Base-by-base conservation (phyloP, 37 sponge, comb jelly and placozoan genomes). In the Oopsacas minuta region DNA sequence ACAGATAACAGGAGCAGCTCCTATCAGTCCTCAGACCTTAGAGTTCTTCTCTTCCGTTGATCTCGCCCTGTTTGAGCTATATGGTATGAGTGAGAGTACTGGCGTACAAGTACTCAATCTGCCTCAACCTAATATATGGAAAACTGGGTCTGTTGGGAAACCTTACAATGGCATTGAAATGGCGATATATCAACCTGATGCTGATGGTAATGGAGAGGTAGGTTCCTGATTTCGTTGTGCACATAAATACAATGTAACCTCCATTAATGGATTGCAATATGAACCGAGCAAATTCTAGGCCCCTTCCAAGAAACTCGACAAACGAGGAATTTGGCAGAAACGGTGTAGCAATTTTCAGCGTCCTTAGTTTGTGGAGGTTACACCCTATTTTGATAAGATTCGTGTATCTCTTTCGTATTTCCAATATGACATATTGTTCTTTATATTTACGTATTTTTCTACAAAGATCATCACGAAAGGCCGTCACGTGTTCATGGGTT, bases 401-500 rank as follows among this genome's bases (percentile, higher is more conserved):
- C n/a, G n/a, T n/a, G n/a, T n/a, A n/a, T n/a, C n/a, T n/a, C n/a
- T n/a, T n/a, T n/a, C n/a, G n/a, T n/a, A n/a, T n/a, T n/a, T n/a
- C n/a, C n/a, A n/a, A n/a, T n/a, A n/a, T n/a, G n/a, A n/a, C n/a
- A n/a, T n/a, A n/a, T n/a, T n/a, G n/a, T n/a, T n/a, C n/a, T n/a
- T 15, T 42, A 42, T 15, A 42, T 8, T 42, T 42, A 42, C 49
- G n/a, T 42, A 42, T 42, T 17, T 42, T 42, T 42, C 49, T 42
- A 42, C 49, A 8, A 37, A 95, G 96, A 81, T 95, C 0, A 86
- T 90, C 36, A 88, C 53, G 84, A 39, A 83, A 81, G 96, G 94
- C 28, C 89, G 96, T 12, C 86, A 96, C 84, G 89, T 96, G 51
- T 94, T 96, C 86, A 96, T 96, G 96, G 96, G 96, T 7, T 96